phyloP scores from a whole-genome alignment of 2,113 vertebrate species.

The Zosterops borbonicus region DNA sequence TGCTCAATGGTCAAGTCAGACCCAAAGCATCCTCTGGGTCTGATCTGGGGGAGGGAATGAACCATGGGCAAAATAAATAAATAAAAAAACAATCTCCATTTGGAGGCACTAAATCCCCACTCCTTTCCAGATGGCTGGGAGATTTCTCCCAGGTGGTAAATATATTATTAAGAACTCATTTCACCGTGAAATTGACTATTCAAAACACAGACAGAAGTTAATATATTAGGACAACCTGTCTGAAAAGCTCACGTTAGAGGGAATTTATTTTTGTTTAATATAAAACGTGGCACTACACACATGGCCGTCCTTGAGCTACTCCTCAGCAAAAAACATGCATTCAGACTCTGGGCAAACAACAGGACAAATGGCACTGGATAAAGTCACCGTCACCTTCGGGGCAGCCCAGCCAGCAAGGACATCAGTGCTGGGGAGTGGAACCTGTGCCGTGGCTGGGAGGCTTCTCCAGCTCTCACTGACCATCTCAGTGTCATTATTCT shows the following conservation, averaged over 20 bases:
- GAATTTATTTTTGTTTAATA: constrained; percentile 83
- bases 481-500: accelerated
- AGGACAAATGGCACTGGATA: not conserved
- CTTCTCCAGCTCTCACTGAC: not conserved
- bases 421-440: accelerated
- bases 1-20: accelerated
- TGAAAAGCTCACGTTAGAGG: constrained; percentile 77
- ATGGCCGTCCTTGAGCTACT: constrained; percentile 56
- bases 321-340: not conserved
- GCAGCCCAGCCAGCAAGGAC: not conserved
- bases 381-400: not conserved
- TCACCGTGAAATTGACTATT: constrained; percentile 88
- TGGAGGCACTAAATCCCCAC: constrained; percentile 78
- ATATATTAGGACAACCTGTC: constrained; percentile 86
- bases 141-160: constrained; percentile 87
- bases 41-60: not conserved
- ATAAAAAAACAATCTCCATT: constrained; percentile 76
- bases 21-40: not conserved
- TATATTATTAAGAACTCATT: constrained; percentile 89
- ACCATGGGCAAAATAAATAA: constrained; percentile 68
- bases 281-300: constrained; percentile 62
- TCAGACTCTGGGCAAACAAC: not conserved
- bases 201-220: constrained; percentile 85
- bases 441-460: not conserved
- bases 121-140: constrained; percentile 84